Evolutionary conservation across 2,113 vertebrate genomes (phyloP), one percentile per base, ranked within the genome.

Genomic region (Melanocharis versteri): DNA sequence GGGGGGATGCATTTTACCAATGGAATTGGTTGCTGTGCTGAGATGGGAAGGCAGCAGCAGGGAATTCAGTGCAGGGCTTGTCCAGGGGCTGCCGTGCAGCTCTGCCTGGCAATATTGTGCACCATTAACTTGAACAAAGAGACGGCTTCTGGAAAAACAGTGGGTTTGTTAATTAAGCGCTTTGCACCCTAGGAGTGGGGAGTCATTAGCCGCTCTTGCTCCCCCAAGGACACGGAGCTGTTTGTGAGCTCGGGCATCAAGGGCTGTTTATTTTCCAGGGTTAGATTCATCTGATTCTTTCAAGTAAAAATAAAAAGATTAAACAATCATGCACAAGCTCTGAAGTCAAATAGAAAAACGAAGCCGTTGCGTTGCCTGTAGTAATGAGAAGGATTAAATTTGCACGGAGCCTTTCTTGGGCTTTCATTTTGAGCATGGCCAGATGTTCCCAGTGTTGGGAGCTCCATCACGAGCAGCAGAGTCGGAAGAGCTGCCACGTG

Each of bases 81-180:
- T 45, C 40, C 73, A 15, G 1, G 4, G 33, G 26, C 57, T 65
- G 47, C 1, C 6, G 35, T 21, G 30, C 39, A 60, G 66, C 53
- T 53, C 44, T 19, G 61, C n/a, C 80, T 73, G 17, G 11, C 44
- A 11, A 22, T 37, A 30, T 0, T 22, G 72, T 58, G 87, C 94
- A 33, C 85, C 96, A 76, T 96, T 93, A 96, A 90, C 83, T 83
- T 10, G 44, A 93, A 58, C 79, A 71, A 68, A 94, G 89, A 91
- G 93, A 58, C 10, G 19, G 8, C 24, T 68, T 51, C 51, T 88
- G 78, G 47, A 37, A 80, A 94, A 97, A 51, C 84, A 71, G 9
- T 71, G 87, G 22, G 26, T 88, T 96, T 92, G 96, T 92, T 97
- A 97, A 97, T 97, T 56, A 96, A 96, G 66, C 44, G 75, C 84